Evolutionary conservation across 1,140 invertebrate genomes (phyloP).

Genomic region (Hyphantria cunea): DNA sequence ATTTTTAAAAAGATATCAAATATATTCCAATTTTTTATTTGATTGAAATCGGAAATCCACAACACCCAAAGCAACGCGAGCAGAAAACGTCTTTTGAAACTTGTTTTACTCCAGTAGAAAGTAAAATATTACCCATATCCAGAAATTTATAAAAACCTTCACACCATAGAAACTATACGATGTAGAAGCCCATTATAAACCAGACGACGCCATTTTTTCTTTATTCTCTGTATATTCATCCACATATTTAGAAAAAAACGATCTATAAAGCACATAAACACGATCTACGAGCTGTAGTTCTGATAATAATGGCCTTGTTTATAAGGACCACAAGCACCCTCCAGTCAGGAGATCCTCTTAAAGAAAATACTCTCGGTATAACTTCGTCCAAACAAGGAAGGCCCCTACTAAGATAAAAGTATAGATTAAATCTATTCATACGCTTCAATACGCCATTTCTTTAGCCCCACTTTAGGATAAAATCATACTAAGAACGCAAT

Average conservation of each 20-base stretch:
- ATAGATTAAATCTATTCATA: conserved; percentile 7
- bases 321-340: conserved; percentile 46
- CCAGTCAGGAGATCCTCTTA: conserved; percentile 34
- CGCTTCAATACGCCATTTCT: conserved; percentile 9
- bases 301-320: conserved; percentile 65
- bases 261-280: conserved; percentile 49
- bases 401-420: conserved; percentile 2
- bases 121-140: no score
- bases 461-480: conserved; percentile 7
- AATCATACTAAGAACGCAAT: conserved; percentile 14
- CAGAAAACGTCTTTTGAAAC: no score
- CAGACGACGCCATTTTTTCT: conserved; percentile 17
- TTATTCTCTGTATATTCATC: conserved; percentile 33
- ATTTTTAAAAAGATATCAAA: no score
- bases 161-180: no score
- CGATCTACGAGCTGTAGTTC: conserved; percentile 60
- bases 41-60: no score
- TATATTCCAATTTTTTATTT: no score
- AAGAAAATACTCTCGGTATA: conserved; percentile 28
- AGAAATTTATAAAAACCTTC: no score
- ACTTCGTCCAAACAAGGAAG: conserved; percentile 17
- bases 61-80: no score
- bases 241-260: conserved; percentile 45
- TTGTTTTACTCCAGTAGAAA: no score
- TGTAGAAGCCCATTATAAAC: no score